Base-by-base conservation (phyloP, 2,888 invertebrate genomes). In the Tenthredo notha region DNA sequence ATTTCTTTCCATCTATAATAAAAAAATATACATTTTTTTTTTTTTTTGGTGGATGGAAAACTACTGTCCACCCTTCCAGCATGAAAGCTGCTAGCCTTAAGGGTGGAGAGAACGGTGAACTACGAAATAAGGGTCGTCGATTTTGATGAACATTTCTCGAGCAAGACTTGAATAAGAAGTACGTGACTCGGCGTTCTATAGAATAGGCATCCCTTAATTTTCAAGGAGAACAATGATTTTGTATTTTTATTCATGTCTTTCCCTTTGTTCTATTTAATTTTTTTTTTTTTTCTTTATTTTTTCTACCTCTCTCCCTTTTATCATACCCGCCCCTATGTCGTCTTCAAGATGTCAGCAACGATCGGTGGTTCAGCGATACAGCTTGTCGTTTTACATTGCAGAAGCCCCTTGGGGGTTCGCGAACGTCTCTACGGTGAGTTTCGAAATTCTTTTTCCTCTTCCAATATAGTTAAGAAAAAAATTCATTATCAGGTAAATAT, bases 101-200 rank as follows among this genome's bases (percentile, higher is more conserved):
- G 61, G 61, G 21, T 18, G 18, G 25, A 33, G 33, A 67, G 5
- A 67, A 33, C 29, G 67, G 67, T 4, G 25, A n/a, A 61, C 54
- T n/a, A 54, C n/a, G 54, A n/a, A 54, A 54, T 54, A 54, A n/a
- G 54, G 54, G 54, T 54, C 54, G 54, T 54, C 54, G 54, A 54
- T n/a, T 54, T 6, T 54, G n/a, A n/a, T 54, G 54, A 5, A 54
- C n/a, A 54, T 54, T 54, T 54, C 7, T 54, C 7, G 0, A 54
- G n/a, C 7, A 54, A 7, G 54, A n/a, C n/a, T n/a, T 54, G n/a
- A 54, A n/a, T 5, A 54, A 54, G n/a, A 54, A 54, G 5, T 54
- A 54, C 54, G 7, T 54, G n/a, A 54, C 54, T n/a, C 18, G 54
- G n/a, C n/a, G n/a, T n/a, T 7, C 47, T 54, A 54, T 54, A 10